These are phyloP conservation scores for Rousettus madagascariensis DNA, from an alignment of 2,797 vertebrate species.

Conservation along the genomic window DNA sequence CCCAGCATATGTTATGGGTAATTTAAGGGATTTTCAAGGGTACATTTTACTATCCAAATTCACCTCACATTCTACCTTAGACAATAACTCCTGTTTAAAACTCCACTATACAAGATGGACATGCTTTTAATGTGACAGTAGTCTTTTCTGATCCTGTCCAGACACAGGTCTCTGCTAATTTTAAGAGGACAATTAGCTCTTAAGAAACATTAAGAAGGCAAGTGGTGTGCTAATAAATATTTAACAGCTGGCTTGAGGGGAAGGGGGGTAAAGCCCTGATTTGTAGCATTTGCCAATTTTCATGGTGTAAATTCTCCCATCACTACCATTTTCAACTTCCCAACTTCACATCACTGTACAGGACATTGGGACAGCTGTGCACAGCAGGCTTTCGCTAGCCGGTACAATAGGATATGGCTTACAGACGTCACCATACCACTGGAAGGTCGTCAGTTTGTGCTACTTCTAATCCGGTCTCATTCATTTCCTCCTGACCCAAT, in stretches of 20 bases:
- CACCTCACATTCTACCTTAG: not conserved
- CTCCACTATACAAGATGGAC: too few species aligned
- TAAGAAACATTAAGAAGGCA: not conserved
- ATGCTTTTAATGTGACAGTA: not conserved
- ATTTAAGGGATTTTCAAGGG: not conserved
- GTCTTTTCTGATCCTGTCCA: not conserved
- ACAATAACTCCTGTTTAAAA: not conserved
- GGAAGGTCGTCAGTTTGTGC: not conserved
- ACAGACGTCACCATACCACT: not conserved
- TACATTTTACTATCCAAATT: not conserved
- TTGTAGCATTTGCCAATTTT: not conserved
- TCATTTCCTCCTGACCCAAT: not conserved
- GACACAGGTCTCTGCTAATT: not conserved
- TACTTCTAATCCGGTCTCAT: not conserved
- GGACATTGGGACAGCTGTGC: fast-evolving
- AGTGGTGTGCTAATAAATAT: not conserved
- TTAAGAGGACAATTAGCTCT: not conserved
- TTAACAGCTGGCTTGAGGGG: not conserved
- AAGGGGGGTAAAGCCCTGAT: not conserved
- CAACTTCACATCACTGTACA: not conserved
- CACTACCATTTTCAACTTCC: not conserved
- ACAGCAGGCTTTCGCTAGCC: not conserved
- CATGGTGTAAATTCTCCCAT: not conserved
- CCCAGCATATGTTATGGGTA: not conserved
- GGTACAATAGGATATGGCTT: fast-evolving